Evolutionary conservation across 2,113 vertebrate genomes (phyloP).

Genomic region (Erinaceus europaeus): DNA sequence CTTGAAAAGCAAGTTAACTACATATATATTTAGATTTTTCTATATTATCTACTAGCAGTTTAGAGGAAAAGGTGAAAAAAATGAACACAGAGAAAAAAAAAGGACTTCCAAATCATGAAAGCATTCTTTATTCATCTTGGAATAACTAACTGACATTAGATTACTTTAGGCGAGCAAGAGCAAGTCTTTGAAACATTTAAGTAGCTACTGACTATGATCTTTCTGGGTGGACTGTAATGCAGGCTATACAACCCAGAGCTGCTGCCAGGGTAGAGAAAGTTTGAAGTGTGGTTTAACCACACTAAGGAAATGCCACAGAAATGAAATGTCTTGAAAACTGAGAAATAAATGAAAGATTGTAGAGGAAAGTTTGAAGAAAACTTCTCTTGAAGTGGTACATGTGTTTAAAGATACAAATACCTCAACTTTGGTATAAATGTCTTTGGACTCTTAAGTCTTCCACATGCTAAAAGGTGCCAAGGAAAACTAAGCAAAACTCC

Average conservation of each 20-base stretch:
- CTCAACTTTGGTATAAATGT: background rate
- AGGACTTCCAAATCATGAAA: background rate
- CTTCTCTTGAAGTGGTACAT: conserved; percentile 61
- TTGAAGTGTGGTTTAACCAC: conserved; percentile 46
- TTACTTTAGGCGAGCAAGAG: background rate
- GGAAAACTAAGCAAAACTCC: background rate
- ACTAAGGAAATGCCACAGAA: conserved; percentile 63
- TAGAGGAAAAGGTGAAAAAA: background rate
- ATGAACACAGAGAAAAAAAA: background rate
- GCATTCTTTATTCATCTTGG: background rate
- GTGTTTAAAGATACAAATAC: conserved; percentile 51
- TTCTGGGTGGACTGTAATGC: background rate
- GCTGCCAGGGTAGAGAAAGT: conserved; percentile 9
- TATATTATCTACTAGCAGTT: background rate
- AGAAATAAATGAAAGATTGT: conserved; percentile 64
- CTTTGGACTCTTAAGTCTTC: conserved; percentile 14
- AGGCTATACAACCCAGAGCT: conserved; percentile 22
- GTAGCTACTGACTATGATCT: background rate
- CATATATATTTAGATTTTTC: background rate
- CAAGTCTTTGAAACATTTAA: background rate
- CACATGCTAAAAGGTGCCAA: background rate
- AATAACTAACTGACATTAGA: background rate
- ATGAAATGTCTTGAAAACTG: conserved; percentile 53
- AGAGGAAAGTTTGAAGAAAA: conserved; percentile 52
- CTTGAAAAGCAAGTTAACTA: background rate